phyloP scores from a whole-genome alignment of 2,888 invertebrate species.

The Ophion ventricosus region DNA sequence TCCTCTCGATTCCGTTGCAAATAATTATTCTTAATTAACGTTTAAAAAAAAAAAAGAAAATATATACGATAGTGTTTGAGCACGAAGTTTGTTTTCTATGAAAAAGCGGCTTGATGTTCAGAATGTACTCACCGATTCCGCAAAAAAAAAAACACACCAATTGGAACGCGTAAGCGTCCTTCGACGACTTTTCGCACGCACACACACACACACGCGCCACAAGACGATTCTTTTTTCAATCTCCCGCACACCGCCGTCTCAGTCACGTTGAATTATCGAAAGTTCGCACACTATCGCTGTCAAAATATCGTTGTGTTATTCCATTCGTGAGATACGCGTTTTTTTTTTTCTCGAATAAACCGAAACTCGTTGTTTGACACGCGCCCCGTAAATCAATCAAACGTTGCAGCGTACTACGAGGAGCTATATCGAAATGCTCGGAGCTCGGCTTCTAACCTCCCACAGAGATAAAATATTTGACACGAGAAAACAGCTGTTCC shows the following conservation, averaged over 20 bases:
- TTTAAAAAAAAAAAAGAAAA: no score
- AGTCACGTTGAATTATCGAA: slow-evolving; percentile 5
- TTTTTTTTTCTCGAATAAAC: slow-evolving; percentile 31
- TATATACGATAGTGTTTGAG: no score
- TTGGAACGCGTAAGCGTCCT: background rate
- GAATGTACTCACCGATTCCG: background rate
- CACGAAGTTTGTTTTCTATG: no score
- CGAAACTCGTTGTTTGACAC: slow-evolving; percentile 64
- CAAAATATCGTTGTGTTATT: background rate
- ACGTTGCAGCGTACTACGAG: slow-evolving; percentile 29
- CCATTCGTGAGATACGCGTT: background rate
- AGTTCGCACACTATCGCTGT: background rate
- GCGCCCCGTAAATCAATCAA: slow-evolving; percentile 68
- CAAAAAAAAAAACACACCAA: background rate
- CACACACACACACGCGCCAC: background rate
- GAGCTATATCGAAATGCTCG: slow-evolving; percentile 66
- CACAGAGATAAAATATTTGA: slow-evolving; percentile 76
- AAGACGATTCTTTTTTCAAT: background rate
- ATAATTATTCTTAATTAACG: no score
- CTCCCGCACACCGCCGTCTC: background rate
- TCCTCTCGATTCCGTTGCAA: no score
- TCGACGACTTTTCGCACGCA: background rate
- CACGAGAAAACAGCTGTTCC: slow-evolving; percentile 78
- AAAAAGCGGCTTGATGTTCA: background rate
- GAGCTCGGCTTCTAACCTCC: slow-evolving; percentile 75